phyloP scores from a whole-genome alignment of 1,140 invertebrate genomes.

The Drosophila gunungcola region DNA sequence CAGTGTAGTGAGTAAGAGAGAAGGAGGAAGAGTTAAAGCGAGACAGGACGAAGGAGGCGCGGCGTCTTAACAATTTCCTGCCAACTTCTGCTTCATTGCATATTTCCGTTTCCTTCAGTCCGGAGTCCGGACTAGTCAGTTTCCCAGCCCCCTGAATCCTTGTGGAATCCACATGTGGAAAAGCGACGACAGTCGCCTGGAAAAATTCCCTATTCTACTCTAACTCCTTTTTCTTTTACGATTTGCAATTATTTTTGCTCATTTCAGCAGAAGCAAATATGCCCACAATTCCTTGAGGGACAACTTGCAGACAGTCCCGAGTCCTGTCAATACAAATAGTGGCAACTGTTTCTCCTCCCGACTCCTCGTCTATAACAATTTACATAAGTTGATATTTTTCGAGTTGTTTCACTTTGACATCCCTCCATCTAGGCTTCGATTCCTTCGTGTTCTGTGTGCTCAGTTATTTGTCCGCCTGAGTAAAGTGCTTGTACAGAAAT shows the following conservation, averaged over 20 bases:
- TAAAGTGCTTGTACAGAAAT: conserved; percentile 46
- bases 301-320: conserved; percentile 51
- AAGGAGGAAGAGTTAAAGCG: conserved; percentile 1
- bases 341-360: conserved; percentile 27
- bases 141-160: not conserved
- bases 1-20: not conserved
- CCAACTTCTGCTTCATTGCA: conserved; percentile 82
- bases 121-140: conserved; percentile 12
- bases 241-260: conserved; percentile 83
- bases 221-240: conserved; percentile 63
- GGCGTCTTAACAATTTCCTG: conserved; percentile 80
- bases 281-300: conserved; percentile 74
- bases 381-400: conserved; percentile 82
- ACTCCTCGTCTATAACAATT: conserved; percentile 56
- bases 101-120: conserved; percentile 72
- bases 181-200: conserved; percentile 55
- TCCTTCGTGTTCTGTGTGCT: conserved; percentile 35
- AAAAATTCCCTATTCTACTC: conserved; percentile 25
- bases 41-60: conserved; percentile 41
- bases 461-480: conserved; percentile 70
- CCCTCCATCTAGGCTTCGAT: conserved; percentile 18
- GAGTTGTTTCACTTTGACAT: conserved; percentile 50
- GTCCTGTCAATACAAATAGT: conserved; percentile 48
- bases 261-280: conserved; percentile 82
- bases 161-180: conserved; percentile 36